Conservation (phyloP, 2,888 invertebrate genomes). For the Dermolepida albohirtum region DNA sequence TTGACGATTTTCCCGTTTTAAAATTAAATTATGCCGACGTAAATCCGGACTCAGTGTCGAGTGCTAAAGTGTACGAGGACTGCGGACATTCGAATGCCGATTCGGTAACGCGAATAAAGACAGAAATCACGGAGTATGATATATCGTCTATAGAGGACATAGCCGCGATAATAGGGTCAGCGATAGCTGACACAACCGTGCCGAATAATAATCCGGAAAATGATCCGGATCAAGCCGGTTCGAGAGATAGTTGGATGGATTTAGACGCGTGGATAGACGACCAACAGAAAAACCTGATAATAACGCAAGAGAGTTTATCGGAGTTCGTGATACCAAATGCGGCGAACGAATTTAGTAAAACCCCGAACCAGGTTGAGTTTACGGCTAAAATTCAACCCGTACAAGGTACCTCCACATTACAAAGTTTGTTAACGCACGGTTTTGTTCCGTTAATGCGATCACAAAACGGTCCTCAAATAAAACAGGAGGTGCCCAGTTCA, state of each 20-base stretch:
- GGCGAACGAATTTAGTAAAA: constrained; percentile 53
- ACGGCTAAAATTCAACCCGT: constrained; percentile 64
- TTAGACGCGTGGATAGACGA: constrained; percentile 89
- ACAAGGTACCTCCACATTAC: constrained; percentile 75
- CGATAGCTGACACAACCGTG: constrained; percentile 90
- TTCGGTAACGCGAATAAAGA: constrained; percentile 67
- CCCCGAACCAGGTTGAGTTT: constrained; percentile 66
- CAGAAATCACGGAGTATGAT: constrained; percentile 72
- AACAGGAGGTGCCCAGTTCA: constrained; percentile 80
- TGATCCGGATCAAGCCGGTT: constrained; percentile 60
- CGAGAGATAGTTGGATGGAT: constrained; percentile 89
- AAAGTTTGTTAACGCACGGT: constrained; percentile 80
- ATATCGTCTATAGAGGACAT: constrained; percentile 85
- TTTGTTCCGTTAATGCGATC: constrained; percentile 86
- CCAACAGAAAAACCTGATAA: constrained; percentile 73
- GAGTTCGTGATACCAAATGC: constrained; percentile 76
- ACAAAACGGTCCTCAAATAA: constrained; percentile 79
- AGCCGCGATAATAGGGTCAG: constrained; percentile 88
- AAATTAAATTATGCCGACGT: constrained; percentile 65
- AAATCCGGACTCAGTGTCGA: constrained; percentile 71
- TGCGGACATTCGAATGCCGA: constrained; percentile 67
- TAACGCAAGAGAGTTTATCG: constrained; percentile 75
- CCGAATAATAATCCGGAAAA: constrained; percentile 71
- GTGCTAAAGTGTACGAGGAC: constrained; percentile 67
- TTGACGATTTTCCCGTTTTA: constrained; percentile 63